Conservation (phyloP, 2,113 vertebrate species). For the Nesogale talazaci region DNA sequence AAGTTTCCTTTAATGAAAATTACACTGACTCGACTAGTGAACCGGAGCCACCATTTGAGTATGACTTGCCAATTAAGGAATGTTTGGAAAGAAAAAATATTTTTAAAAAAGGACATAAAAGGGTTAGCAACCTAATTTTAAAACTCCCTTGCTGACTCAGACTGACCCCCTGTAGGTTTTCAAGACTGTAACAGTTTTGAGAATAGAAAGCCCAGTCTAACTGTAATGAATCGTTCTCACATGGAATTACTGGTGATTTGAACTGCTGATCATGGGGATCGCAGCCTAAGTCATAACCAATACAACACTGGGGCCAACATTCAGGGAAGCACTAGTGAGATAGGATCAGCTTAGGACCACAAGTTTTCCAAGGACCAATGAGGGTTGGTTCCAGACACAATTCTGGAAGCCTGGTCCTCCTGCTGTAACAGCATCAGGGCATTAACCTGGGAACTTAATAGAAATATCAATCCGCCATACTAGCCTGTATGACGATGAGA, state of each 20-base stretch:
- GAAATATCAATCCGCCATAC: background rate
- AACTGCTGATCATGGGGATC: no score
- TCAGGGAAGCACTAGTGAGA: background rate
- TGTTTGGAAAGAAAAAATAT: constrained; percentile 1
- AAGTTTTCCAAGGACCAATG: fast-evolving
- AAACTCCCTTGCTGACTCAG: background rate
- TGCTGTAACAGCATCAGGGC: background rate
- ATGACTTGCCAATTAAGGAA: background rate
- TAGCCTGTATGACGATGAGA: no score
- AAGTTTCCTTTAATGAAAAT: constrained; percentile 43
- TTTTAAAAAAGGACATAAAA: background rate
- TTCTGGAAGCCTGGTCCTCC: background rate
- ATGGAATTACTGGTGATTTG: no score
- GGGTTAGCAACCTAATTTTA: background rate
- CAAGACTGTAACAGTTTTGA: no score
- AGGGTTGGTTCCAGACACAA: background rate
- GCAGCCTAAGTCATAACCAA: no score
- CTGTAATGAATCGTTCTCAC: no score
- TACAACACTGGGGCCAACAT: background rate
- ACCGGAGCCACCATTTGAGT: background rate
- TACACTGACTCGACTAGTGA: background rate
- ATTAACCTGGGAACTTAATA: background rate
- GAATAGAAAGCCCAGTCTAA: no score
- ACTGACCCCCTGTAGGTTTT: no score
- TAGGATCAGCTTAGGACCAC: background rate